These are phyloP conservation scores for Onychomys arenicola DNA, from an alignment of 2,797 vertebrate genomes.

Conservation along the genomic window DNA sequence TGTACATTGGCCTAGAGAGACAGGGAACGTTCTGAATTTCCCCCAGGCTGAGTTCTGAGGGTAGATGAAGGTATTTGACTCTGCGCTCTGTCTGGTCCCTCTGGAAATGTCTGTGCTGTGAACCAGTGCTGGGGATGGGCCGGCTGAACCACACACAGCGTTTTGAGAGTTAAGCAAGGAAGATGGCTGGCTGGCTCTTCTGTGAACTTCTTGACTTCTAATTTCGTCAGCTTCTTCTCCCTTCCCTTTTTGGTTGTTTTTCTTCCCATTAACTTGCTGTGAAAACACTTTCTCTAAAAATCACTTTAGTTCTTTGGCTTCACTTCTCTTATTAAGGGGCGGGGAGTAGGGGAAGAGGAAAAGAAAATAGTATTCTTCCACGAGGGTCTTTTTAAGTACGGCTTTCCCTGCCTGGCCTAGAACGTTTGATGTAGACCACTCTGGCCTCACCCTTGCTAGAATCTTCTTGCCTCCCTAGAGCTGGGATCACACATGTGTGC, in stretches of 20 bases:
- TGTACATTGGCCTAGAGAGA: not conserved
- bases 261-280: slow-evolving; percentile 45
- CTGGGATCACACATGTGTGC: not conserved
- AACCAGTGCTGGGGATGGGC: not conserved
- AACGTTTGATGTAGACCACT: not conserved
- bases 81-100: not conserved
- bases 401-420: not conserved
- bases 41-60: not conserved
- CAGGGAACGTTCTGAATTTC: not conserved
- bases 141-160: too few relatives aligned
- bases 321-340: not conserved
- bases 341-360: not conserved
- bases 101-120: not conserved
- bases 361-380: not conserved
- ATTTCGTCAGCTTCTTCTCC: not conserved
- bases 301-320: not conserved
- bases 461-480: not conserved
- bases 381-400: not conserved
- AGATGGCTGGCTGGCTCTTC: not conserved
- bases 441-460: not conserved
- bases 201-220: not conserved
- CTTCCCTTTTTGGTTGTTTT: not conserved
- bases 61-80: too few relatives aligned
- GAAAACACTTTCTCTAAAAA: not conserved
- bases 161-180: not conserved